Conservation (phyloP, 1,140 invertebrate genomes). For the Paralvinella palmiformis region DNA sequence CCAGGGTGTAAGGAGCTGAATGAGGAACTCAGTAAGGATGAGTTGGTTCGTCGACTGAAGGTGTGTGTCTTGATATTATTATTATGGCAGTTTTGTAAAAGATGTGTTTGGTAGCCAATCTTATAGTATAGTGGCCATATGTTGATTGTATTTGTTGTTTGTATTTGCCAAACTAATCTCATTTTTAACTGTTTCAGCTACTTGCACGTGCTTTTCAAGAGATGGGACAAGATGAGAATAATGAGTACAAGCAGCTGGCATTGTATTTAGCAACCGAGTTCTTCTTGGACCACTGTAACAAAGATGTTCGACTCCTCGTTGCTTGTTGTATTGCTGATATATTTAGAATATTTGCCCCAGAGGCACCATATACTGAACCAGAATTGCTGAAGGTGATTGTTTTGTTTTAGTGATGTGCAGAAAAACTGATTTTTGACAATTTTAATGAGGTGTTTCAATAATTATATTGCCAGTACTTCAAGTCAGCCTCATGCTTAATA, state of each 20-base stretch:
- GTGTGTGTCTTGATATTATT: constrained; percentile 51
- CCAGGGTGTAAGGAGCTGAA: constrained; percentile 58
- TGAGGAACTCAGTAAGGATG: constrained; percentile 89
- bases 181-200: constrained; percentile 56
- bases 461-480: too few species aligned
- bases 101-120: background rate
- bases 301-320: constrained; percentile 88
- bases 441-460: too few species aligned
- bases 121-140: background rate
- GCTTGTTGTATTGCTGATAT: constrained; percentile 97
- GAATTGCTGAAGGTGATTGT: constrained; percentile 73
- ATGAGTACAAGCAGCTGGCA: constrained; percentile 90
- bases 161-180: background rate
- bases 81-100: background rate
- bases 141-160: background rate
- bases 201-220: constrained; percentile 89
- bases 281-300: constrained; percentile 81
- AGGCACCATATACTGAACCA: constrained; percentile 92
- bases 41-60: constrained; percentile 88
- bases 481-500: too few species aligned
- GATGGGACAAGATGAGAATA: constrained; percentile 92
- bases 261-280: constrained; percentile 87
- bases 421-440: too few species aligned
- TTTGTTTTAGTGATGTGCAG: background rate
- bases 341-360: constrained; percentile 94